phyloP scores from a whole-genome alignment of 1,140 invertebrate genomes.

The Agrilus planipennis region DNA sequence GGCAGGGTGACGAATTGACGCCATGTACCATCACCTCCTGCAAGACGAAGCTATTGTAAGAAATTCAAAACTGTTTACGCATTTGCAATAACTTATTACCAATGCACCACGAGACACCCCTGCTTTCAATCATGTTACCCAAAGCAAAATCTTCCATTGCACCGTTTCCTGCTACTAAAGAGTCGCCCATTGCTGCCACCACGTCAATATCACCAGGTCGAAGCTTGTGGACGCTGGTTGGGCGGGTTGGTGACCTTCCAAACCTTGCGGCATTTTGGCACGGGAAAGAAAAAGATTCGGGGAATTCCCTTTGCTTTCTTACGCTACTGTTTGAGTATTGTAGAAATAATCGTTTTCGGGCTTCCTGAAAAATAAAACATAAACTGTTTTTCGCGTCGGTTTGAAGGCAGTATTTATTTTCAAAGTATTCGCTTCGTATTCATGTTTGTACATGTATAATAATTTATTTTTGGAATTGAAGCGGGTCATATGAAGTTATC shows the following conservation, averaged over 20 bases:
- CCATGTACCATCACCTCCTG: slow-evolving; percentile 57
- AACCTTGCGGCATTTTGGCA: slow-evolving; percentile 24
- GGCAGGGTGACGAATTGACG: slow-evolving; percentile 55
- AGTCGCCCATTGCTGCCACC: slow-evolving; percentile 67
- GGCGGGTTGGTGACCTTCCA: slow-evolving; percentile 17
- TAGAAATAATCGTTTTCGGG: no score
- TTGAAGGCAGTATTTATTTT: no score
- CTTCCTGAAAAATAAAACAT: no score
- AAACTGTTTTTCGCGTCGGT: no score
- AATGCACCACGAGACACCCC: slow-evolving; percentile 66
- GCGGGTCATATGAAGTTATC: no score
- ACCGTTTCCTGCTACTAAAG: slow-evolving; percentile 63
- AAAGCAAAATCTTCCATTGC: slow-evolving; percentile 59
- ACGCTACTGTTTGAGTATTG: no score
- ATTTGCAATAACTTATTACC: slow-evolving; percentile 32
- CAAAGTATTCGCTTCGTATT: no score
- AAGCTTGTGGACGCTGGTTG: slow-evolving; percentile 45
- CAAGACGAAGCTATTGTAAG: slow-evolving; percentile 12
- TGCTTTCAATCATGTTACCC: slow-evolving; percentile 60
- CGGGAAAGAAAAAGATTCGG: slow-evolving; percentile 26
- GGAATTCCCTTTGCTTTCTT: slow-evolving; percentile 20
- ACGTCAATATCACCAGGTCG: slow-evolving; percentile 66
- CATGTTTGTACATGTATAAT: no score
- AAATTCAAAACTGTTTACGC: neutral
- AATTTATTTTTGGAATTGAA: no score